Evolutionary conservation across 37 sponge, comb jelly and placozoan genomes (phyloP).

Genomic region (Theonella swinhoei): DNA sequence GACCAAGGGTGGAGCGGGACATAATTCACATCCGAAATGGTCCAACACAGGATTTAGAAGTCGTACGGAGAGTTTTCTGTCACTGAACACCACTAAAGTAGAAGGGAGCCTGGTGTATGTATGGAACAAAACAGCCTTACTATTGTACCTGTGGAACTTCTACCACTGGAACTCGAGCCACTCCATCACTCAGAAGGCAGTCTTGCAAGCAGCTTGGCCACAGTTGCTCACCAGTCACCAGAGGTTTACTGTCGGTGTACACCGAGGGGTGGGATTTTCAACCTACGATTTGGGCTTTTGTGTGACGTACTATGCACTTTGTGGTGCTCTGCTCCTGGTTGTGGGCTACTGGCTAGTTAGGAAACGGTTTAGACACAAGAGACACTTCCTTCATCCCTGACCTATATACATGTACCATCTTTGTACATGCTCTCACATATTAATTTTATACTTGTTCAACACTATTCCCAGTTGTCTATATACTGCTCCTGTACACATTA

Average conservation of each 20-base stretch:
- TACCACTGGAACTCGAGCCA: constrained; percentile 20
- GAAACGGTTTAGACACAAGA: neutral
- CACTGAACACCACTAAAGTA: neutral
- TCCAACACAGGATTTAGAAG: constrained; percentile 24
- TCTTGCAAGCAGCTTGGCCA: constrained; percentile 64
- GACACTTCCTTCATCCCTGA: neutral
- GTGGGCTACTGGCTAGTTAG: constrained; percentile 12
- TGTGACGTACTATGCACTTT: constrained; percentile 8
- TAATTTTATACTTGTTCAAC: no score
- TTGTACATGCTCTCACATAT: no score
- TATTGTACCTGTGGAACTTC: constrained; percentile 60
- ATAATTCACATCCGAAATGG: neutral
- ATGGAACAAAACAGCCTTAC: constrained; percentile 68
- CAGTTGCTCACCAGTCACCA: neutral
- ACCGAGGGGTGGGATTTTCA: constrained; percentile 1
- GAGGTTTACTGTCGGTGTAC: neutral
- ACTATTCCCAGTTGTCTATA: no score
- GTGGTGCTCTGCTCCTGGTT: neutral
- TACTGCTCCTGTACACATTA: no score
- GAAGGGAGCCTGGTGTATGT: neutral
- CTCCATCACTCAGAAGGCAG: neutral
- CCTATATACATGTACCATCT: no score
- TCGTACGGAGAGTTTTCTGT: constrained; percentile 10
- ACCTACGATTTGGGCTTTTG: neutral
- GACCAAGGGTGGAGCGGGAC: neutral